These are phyloP conservation scores for Paralichthys olivaceus DNA, from an alignment of 2,113 vertebrate species.

Conservation along the genomic window DNA sequence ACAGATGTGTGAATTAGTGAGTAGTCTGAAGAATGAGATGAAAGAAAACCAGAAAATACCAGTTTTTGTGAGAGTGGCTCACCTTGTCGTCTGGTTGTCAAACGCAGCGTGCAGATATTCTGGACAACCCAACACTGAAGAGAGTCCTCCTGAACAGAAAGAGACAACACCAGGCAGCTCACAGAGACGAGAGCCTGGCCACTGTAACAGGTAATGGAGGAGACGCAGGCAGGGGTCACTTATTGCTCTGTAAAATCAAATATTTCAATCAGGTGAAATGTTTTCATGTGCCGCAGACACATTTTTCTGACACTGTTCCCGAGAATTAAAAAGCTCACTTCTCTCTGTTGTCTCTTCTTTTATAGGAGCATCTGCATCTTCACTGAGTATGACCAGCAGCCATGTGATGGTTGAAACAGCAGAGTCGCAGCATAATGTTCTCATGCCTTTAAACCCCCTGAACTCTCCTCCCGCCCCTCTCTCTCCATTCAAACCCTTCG, in stretches of 20 bases:
- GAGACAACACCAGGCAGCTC: conserved; percentile 62
- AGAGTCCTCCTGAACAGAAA: conserved; percentile 66
- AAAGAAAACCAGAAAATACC: not conserved
- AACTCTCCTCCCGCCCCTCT: not conserved
- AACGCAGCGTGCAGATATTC: conserved; percentile 46
- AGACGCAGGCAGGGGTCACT: conserved; percentile 32
- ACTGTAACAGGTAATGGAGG: not conserved
- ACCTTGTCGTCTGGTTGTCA: not conserved
- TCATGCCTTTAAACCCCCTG: conserved; percentile 3
- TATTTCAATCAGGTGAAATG: not conserved
- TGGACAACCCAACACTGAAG: conserved; percentile 36
- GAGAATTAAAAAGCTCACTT: not conserved
- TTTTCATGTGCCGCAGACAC: not conserved
- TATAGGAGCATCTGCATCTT: conserved; percentile 14
- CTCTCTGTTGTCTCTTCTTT: not conserved
- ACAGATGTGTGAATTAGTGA: not conserved
- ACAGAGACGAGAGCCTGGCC: conserved; percentile 10
- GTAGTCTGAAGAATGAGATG: not conserved
- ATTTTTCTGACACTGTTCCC: not conserved
- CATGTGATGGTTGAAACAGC: conserved; percentile 40
- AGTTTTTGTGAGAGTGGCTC: not conserved
- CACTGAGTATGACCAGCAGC: not conserved
- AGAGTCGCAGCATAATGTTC: not conserved
- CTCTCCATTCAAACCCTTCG: conserved; percentile 17
- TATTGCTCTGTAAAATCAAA: not conserved